Evolutionary conservation across 2,797 vertebrate genomes (phyloP), one percentile per base, ranked within the genome.

Genomic region (Gymnopithys bicolor): DNA sequence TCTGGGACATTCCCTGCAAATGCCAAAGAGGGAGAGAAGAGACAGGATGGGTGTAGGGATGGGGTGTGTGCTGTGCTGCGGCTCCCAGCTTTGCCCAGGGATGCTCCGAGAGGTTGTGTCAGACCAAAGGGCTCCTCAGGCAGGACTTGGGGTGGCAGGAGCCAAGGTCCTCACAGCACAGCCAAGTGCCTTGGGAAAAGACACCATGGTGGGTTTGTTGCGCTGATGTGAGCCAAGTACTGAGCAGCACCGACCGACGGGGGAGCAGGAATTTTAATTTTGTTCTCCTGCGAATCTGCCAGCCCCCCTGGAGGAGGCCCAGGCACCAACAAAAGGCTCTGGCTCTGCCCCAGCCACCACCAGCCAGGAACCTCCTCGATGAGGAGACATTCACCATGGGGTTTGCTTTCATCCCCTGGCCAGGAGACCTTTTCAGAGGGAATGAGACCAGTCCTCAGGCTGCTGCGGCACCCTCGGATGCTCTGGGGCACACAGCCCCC

Each of bases 61-160:
- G 12, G 9, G 37, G 25, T 2, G 5, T 0, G 1, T 5, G 30
- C 21, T n/a, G 60, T 33, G 52, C 62, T 1, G 0, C 2, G 0
- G 24, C 49, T 48, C 59, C 41, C 0, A 0, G 32, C 52, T 63
- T 37, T 22, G 17, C 19, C 58, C 63, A 17, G 74, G 73, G 74
- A 28, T 43, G 71, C 46, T 58, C 63, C 0, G 0, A 9, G 59
- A 53, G 58, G 24, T 39, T 0, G 4, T 22, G 33, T 19, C 58
- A 56, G 35, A 63, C 25, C 79, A 19, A 46, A 49, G 37, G 76
- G 56, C 60, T 93, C 55, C 76, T 79, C 3, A 2, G 64, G 55
- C 5, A 6, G 35, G 81, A 48, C 39, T 2, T 2, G 37, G 51
- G 67, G 23, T 8, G 32, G 51, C 59, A 17, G 59, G 55, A 79